Evolutionary conservation across 1,140 invertebrate species (phyloP).

Genomic region (Cydia amplana): DNA sequence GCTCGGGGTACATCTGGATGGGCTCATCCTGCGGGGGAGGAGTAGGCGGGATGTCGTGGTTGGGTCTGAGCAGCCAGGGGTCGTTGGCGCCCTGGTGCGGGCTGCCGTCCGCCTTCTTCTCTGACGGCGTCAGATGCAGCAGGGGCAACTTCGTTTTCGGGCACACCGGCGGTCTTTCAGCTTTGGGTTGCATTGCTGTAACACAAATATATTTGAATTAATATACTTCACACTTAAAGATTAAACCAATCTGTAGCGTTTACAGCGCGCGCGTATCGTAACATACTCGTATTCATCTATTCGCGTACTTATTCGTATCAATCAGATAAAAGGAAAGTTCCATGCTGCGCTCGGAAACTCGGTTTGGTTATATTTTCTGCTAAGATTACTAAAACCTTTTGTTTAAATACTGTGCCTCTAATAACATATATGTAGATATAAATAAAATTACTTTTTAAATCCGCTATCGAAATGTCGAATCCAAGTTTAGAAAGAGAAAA

Average conservation of each 20-base stretch:
- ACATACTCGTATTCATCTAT: no score
- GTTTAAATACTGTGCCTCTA: not conserved
- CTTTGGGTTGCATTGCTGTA: constrained; percentile 68
- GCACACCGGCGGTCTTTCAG: constrained; percentile 58
- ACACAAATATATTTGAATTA: constrained; percentile 39
- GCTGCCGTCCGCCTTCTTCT: constrained; percentile 52
- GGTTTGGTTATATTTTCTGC: no score
- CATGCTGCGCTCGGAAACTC: no score
- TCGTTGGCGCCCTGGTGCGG: constrained; percentile 46
- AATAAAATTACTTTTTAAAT: no score
- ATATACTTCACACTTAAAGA: constrained; percentile 31
- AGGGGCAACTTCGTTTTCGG: constrained; percentile 56
- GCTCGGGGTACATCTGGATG: constrained; percentile 63
- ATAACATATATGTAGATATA: no score
- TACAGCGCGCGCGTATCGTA: not conserved
- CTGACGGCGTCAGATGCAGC: constrained; percentile 63
- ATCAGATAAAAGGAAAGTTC: not conserved
- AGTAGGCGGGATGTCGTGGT: constrained; percentile 68
- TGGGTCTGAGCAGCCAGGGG: constrained; percentile 63
- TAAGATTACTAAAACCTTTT: not conserved
- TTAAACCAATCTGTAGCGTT: not conserved
- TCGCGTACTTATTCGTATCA: not conserved
- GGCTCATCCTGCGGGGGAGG: constrained; percentile 62
- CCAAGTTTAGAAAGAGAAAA: not conserved
- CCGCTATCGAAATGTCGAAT: no score